These are phyloP conservation scores for Bombyx mori DNA, from an alignment of 1,140 invertebrate species.

Conservation along the genomic window DNA sequence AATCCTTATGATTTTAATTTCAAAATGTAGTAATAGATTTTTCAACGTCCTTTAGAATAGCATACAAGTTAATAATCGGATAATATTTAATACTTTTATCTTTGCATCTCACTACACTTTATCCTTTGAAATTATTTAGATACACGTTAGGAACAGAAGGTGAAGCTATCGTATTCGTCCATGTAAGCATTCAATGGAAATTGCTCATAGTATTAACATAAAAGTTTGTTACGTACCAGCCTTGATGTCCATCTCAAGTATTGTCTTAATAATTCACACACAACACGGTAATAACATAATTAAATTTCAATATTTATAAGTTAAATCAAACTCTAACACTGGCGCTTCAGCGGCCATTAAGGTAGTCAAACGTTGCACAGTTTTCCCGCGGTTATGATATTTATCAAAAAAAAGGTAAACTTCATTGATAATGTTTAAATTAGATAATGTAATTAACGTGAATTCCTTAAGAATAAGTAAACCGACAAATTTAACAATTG, in stretches of 20 bases:
- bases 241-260: slow-evolving; percentile 61
- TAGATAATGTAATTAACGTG: slow-evolving; percentile 13
- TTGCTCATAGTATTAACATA: slow-evolving; percentile 5
- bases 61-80: too few species aligned
- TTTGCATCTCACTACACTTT: too few species aligned
- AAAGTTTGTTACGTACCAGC: slow-evolving; percentile 43
- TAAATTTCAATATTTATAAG: slow-evolving; percentile 37
- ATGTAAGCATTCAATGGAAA: slow-evolving; percentile 16
- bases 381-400: slow-evolving; percentile 63
- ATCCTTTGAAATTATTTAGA: too few species aligned
- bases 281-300: slow-evolving; percentile 27
- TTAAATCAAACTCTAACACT: slow-evolving; percentile 62
- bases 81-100: too few species aligned
- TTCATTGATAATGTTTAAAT: slow-evolving; percentile 15
- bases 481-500: not conserved
- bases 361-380: slow-evolving; percentile 62
- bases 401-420: slow-evolving; percentile 29
- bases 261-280: slow-evolving; percentile 28
- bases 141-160: slow-evolving; percentile 10
- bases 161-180: slow-evolving; percentile 19
- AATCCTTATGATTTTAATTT: too few species aligned
- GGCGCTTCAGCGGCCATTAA: slow-evolving; percentile 68
- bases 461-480: not conserved
- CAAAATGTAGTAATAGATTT: too few species aligned
- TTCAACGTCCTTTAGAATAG: too few species aligned